Base-by-base conservation (phyloP, 2,797 vertebrate species). In the Acridotheres tristis region DNA sequence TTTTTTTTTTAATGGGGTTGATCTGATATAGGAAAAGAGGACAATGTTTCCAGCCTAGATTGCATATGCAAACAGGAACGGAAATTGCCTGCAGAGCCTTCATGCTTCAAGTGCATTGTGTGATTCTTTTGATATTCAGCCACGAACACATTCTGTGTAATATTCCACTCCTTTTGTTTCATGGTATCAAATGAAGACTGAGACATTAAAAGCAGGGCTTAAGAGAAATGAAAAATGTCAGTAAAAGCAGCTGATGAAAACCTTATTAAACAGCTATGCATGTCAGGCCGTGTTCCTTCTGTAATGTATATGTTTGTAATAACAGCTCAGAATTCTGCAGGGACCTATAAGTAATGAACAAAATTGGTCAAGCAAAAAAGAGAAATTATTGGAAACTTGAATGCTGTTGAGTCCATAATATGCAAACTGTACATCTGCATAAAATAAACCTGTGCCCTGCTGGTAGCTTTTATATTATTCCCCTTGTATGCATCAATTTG, bases 191-290 rank as follows among this genome's bases (percentile, higher is more conserved):
- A 57, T 93, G 69, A 68, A 92, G 84, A 67, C 65, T 62, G 54
- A 62, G 85, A 50, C 72, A 42, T 91, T 77, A 80, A 79, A 91
- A 84, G 40, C 74, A 74, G 55, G 34, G 23, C 18, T 7, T 50
- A 80, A 90, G 65, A 95, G 77, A 89, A 92, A 90, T 76, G 55
- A 86, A 91, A 94, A 76, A 85, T 65, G 71, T 73, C 62, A 76
- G 77, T 74, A 84, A 90, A 93, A 95, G 77, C 68, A 86, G 57
- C 59, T 87, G 93, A 87, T 96, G 92, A 96, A 96, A 94, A 87
- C 74, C 58, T 67, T 80, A 88, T 65, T 93, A 92, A 83, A 82
- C 82, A 91, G 65, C 68, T 85, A 26, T 54, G 47, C 48, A 32
- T 76, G 57, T 77, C 78, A 86, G 80, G 36, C 88, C 8, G 1